phyloP scores from a whole-genome alignment of 2,797 vertebrate genomes.

The Gobionotothen gibberifrons region DNA sequence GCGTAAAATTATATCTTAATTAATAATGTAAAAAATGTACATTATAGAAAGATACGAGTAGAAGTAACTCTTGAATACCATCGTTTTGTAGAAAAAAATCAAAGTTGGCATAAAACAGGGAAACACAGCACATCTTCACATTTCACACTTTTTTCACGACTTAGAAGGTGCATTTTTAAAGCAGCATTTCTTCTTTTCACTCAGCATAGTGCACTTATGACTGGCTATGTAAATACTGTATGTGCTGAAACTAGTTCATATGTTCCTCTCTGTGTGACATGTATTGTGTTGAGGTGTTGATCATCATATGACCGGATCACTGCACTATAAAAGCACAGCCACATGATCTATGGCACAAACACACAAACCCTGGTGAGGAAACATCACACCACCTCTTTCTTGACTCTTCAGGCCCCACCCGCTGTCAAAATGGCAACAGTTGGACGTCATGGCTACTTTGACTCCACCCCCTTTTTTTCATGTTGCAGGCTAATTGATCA shows the following conservation, averaged over 20 bases:
- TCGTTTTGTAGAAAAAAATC: too few species aligned
- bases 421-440: conserved; percentile 37
- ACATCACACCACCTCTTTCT: conserved; percentile 57
- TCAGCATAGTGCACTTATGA: background rate
- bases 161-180: background rate
- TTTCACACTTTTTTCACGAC: too few species aligned
- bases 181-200: background rate
- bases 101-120: too few species aligned
- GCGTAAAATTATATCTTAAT: too few species aligned
- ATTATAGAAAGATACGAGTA: too few species aligned
- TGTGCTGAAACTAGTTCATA: conserved; percentile 11
- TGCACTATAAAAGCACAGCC: conserved; percentile 54
- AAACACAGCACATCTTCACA: too few species aligned
- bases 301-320: conserved; percentile 65
- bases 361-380: conserved; percentile 24
- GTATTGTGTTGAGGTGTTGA: conserved; percentile 59
- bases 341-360: conserved; percentile 37
- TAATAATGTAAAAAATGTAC: too few species aligned
- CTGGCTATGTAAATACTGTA: background rate
- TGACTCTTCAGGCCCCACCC: conserved; percentile 50
- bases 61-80: too few species aligned
- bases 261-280: conserved; percentile 18
- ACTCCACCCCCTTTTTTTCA: conserved; percentile 29
- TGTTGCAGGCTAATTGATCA: conserved; percentile 49
- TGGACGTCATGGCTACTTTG: conserved; percentile 39